A percentile compares a stretch with the other conserved stretches of the same genome.
phyloP scores from a whole-genome alignment of 53 echinoderm and acorn worm genomes.

The Glandiceps talaboti region DNA sequence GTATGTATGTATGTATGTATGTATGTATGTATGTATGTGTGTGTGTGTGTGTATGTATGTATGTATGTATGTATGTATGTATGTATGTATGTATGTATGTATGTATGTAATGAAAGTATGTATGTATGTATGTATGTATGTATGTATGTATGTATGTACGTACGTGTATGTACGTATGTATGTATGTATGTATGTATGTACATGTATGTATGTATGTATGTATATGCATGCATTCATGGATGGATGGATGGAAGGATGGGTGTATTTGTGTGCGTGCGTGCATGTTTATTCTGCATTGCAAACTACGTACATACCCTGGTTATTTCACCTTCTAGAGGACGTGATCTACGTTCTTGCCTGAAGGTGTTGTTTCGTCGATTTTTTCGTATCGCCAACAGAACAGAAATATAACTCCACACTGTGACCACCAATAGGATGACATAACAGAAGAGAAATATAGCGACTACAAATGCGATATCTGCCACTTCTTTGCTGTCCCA shows the following conservation, averaged over 20 bases:
- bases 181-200: too few relatives aligned
- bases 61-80: too few relatives aligned
- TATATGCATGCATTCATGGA: not conserved
- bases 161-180: not conserved
- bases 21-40: too few relatives aligned
- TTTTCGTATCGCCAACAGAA: too few relatives aligned
- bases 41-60: too few relatives aligned
- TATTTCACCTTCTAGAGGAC: too few relatives aligned
- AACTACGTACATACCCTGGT: too few relatives aligned
- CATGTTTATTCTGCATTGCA: too few relatives aligned
- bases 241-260: not conserved
- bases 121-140: not conserved
- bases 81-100: not conserved
- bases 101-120: not conserved
- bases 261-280: not conserved
- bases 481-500: conserved; percentile 16
- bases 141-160: not conserved
- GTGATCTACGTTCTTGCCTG: too few relatives aligned
- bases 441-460: conserved; percentile 15
- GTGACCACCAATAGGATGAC: conserved; percentile 10
- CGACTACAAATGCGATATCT: conserved; percentile 22
- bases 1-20: too few relatives aligned
- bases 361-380: too few relatives aligned
- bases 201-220: not conserved
- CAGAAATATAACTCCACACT: conserved; percentile 32